phyloP scores from a whole-genome alignment of 2,113 vertebrate genomes.

The Ptilorrhoa leucosticta region DNA sequence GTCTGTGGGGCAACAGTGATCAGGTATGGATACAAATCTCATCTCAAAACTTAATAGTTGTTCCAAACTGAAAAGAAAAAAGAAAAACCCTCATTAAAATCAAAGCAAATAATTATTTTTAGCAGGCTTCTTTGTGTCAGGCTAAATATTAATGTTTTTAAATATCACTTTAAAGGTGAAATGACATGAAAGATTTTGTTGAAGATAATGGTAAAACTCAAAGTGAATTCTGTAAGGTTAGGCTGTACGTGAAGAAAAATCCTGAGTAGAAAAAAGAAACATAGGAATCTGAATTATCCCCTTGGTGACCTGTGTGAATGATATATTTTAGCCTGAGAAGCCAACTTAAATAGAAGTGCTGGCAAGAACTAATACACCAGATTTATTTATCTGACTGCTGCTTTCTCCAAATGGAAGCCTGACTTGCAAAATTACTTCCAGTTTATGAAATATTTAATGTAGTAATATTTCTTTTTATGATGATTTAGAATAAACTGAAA shows the following conservation, averaged over 20 bases:
- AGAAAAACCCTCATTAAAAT: background rate
- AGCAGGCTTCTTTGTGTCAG: background rate
- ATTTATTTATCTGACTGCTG: background rate
- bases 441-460: background rate
- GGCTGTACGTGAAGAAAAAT: background rate
- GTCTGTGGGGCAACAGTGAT: background rate
- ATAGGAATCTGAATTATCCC: background rate
- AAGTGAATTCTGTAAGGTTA: background rate
- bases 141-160: background rate
- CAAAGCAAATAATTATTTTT: background rate
- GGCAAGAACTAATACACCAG: background rate
- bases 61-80: background rate
- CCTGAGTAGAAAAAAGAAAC: background rate
- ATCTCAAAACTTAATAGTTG: background rate
- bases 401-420: background rate
- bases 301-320: background rate
- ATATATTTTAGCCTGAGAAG: background rate
- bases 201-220: background rate
- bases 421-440: background rate
- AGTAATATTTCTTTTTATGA: background rate
- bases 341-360: background rate
- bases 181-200: background rate
- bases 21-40: background rate
- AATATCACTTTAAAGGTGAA: background rate
- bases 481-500: background rate